Percentiles rank a stretch among this genome's conserved stretches.
Evolutionary conservation across 1,140 invertebrate species (phyloP).

Genomic region (Drosophila azteca): DNA sequence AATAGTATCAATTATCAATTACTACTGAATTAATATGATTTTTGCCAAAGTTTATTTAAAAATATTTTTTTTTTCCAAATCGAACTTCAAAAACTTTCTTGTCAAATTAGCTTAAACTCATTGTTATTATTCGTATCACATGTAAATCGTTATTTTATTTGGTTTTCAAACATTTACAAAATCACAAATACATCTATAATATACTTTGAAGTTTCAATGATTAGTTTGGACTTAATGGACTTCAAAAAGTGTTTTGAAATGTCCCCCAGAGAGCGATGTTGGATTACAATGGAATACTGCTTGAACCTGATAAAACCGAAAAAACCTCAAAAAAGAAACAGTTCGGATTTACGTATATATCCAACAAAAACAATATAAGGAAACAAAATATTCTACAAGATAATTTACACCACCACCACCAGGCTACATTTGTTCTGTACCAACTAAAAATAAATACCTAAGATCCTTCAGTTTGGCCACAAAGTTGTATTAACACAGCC

Average conservation of each 20-base stretch:
- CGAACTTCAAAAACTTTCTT: neutral
- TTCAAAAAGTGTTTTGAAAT: conserved; percentile 7
- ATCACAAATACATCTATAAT: conserved; percentile 46
- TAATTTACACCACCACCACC: conserved; percentile 29
- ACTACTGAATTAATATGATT: conserved; percentile 15
- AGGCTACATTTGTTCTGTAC: conserved; percentile 11
- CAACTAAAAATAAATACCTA: conserved; percentile 13
- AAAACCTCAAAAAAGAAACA: conserved; percentile 4
- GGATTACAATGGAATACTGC: conserved; percentile 52
- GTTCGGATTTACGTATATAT: neutral
- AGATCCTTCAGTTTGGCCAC: conserved; percentile 46
- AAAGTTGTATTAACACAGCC: conserved; percentile 29
- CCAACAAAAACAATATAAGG: conserved; percentile 7
- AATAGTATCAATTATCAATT: conserved; percentile 17
- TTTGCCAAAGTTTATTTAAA: conserved; percentile 33
- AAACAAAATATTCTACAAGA: conserved; percentile 3
- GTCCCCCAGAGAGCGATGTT: conserved; percentile 3
- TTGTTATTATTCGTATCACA: conserved; percentile 36
- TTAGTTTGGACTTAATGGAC: conserved; percentile 5
- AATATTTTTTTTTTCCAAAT: conserved; percentile 1
- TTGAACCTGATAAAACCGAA: conserved; percentile 37
- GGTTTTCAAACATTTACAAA: conserved; percentile 46
- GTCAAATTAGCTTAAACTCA: neutral
- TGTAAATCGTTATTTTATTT: conserved; percentile 51
- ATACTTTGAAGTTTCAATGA: conserved; percentile 23